phyloP scores from a whole-genome alignment of 2,797 vertebrate genomes.

The Tenualosa thibaudeaui region DNA sequence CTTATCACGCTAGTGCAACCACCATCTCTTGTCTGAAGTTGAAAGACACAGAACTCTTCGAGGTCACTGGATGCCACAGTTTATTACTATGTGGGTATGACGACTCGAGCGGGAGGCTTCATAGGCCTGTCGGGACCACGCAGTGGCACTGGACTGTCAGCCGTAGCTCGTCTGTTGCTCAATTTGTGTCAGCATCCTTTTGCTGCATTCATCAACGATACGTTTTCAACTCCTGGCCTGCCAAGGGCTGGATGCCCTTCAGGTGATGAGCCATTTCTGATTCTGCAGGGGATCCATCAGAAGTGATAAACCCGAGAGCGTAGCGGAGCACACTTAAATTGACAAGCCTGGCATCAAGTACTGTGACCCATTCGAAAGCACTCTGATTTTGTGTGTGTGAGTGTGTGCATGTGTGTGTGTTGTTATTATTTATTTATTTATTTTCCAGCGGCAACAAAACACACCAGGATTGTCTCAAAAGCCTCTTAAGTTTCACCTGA shows the following conservation, averaged over 20 bases:
- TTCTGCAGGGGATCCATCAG: constrained; percentile 18
- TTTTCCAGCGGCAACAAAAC: background rate
- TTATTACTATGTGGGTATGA: constrained; percentile 7
- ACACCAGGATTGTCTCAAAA: constrained; percentile 5
- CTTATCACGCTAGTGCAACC: background rate
- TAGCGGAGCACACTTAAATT: background rate
- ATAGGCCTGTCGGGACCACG: background rate
- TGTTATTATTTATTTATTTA: background rate
- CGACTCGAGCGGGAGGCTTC: background rate
- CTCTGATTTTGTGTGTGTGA: background rate
- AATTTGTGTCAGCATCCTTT: constrained; percentile 27
- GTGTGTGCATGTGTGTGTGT: background rate
- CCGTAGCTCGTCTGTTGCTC: background rate
- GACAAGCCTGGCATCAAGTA: constrained; percentile 11
- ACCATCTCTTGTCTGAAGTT: background rate
- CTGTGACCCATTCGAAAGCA: constrained; percentile 21
- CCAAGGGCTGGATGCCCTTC: constrained; percentile 14
- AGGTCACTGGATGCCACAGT: constrained; percentile 6
- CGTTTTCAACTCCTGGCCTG: constrained; percentile 6
- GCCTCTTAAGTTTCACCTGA: background rate
- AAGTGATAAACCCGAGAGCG: background rate
- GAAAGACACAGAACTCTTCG: constrained; percentile 20
- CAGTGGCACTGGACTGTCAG: background rate
- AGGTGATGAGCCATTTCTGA: constrained; percentile 24
- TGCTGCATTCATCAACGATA: constrained; percentile 20